Percentiles rank a stretch among this genome's conserved stretches.
Evolutionary conservation across 2,888 invertebrate genomes (phyloP).

Genomic region (Ichneumon xanthorius): DNA sequence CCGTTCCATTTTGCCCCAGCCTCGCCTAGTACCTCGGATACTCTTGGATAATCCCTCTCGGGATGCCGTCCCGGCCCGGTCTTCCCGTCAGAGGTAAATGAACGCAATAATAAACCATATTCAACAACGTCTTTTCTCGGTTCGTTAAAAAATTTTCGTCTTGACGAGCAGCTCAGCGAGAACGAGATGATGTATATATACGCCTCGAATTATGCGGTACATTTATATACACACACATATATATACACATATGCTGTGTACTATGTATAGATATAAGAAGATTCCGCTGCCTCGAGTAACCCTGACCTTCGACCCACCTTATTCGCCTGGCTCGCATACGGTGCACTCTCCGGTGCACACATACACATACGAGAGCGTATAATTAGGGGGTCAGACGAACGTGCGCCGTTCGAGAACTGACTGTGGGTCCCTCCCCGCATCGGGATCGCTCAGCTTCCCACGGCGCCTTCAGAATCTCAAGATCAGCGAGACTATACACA

Average conservation of each 20-base stretch:
- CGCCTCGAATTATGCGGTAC: not conserved
- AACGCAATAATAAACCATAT: constrained; percentile 1
- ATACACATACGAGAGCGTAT: constrained; percentile 74
- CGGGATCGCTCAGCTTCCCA: constrained; percentile 62
- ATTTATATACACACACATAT: not conserved
- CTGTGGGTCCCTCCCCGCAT: constrained; percentile 63
- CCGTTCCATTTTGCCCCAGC: no score
- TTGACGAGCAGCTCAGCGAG: constrained; percentile 1
- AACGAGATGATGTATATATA: not conserved
- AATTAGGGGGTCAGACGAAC: constrained; percentile 82
- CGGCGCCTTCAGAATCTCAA: constrained; percentile 62
- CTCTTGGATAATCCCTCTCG: constrained; percentile 32
- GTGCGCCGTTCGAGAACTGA: constrained; percentile 64
- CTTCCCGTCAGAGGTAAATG: constrained; percentile 19
- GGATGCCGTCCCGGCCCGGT: not conserved
- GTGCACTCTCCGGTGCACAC: constrained; percentile 42
- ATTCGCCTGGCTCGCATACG: constrained; percentile 64
- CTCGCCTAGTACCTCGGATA: not conserved
- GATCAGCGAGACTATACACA: constrained; percentile 61
- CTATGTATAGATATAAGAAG: not conserved
- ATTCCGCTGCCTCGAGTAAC: constrained; percentile 70
- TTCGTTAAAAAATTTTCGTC: constrained; percentile 12
- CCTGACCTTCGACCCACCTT: constrained; percentile 81
- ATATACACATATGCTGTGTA: not conserved
- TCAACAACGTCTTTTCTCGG: constrained; percentile 26